Base-by-base conservation (phyloP, 1,140 invertebrate genomes). In the Zaprionus vittiger region DNA sequence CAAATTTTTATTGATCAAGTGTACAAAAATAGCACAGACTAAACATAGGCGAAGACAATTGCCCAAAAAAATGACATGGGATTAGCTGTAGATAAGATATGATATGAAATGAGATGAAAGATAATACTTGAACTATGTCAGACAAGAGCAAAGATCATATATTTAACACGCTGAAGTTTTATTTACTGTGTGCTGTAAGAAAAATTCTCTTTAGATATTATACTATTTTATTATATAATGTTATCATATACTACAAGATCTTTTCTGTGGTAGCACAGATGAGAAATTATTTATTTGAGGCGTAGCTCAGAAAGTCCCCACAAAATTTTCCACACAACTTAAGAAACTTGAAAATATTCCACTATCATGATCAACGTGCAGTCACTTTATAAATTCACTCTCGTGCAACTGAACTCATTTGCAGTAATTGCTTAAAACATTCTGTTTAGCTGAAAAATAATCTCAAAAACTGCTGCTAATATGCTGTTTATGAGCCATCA, bases 21-120 rank as follows among this genome's bases (percentile, higher is more conserved):
- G 31, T 37, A 72, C 63, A 44, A 72, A 84, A 89, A 84, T 90
- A 89, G 72, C 63, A 65, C 60, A 52, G 28, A 49, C 28, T n/a
- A 24, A 63, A 56, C 31, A 44, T 44, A 28, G 34, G 17, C 31
- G 60, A 65, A 24, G 28, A 24, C 28, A 38, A 37, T 20, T 38
- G 47, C 41, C 41, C n/a, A 6, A 52, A 11, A 22, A 12, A 52
- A 22, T 52, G 47, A 52, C 9, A 52, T 0, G 4, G 14, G 20
- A 24, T 52, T 52, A 52, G 4, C 47, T 24, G 47, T 20, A 22
- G 47, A 52, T 22, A 52, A 52, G 47, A 52, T 52, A 52, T 24
- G 17, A 52, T 52, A 24, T 4, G 47, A 22, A 24, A 52, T 52
- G 47, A 24, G 5, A 52, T 52, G 9, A 24, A 20, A 52, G 47